Base-by-base conservation (phyloP, 2,888 invertebrate species). In the Euspilapteryx auroguttella region DNA sequence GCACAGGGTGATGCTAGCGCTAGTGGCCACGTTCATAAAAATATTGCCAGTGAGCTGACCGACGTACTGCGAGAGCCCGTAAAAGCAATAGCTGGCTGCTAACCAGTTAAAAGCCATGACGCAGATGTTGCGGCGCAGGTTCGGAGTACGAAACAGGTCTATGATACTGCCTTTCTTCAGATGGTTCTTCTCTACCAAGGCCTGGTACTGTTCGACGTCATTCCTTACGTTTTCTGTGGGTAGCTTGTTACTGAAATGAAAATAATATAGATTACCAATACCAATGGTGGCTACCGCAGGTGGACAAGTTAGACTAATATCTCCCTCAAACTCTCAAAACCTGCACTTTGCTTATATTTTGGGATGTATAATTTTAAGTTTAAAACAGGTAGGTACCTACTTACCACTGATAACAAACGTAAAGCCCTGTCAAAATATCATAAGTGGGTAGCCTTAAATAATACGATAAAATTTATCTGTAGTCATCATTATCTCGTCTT, bases 51-150 rank as follows among this genome's bases (percentile, higher is more conserved):
- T 85, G 20, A 89, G 63, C 46, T 87, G 83, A 1, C 88, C 87
- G 23, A 89, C 83, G 49, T 87, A 91, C 49, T 92, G 89, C 1
- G 89, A 86, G 14, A 92, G 82, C 1, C 93, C 93, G 47, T 90
- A 95, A 55, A 73, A 75, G 39, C 71, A 75, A 37, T 94, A 81
- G 24, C 91, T 89, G 34, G 90, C 87, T 0, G 87, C 83, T 21
- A 88, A 55, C 94, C 91, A 92, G 46, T 86, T 85, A 41, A 85
- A 84, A 26, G 83, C 80, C 62, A 89, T 85, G 15, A 80, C 81
- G 3, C 87, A 47, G 1, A 86, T 87, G 44, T 88, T 87, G 30
- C 79, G 62, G 30, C 89, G 62, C 55, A 89, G 65, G 42, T 85
- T 85, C 1, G 85, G 83, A 2, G 86, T 86, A n/a, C 82, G 73